A percentile compares a stretch with the other conserved stretches of the same genome.
Conservation (phyloP, 2,888 invertebrate species). For the Ferrisia virgata region DNA sequence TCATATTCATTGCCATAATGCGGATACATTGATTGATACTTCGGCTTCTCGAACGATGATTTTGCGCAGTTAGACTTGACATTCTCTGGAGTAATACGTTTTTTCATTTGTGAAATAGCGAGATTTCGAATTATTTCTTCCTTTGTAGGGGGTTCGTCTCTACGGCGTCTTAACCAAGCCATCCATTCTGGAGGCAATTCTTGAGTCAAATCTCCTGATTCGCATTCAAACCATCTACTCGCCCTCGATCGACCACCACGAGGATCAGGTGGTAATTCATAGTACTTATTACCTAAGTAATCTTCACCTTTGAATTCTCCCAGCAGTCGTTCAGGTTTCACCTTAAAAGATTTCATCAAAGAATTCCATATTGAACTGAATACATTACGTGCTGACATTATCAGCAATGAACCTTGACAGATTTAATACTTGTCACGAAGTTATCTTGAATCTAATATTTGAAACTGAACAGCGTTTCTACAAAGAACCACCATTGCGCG, state of each 20-base stretch:
- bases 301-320: constrained; percentile 68
- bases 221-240: constrained; percentile 49
- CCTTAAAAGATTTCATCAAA: constrained; percentile 63
- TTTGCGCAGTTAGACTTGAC: background rate
- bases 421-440: no score
- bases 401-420: no score
- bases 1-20: background rate
- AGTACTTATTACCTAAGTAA: constrained; percentile 78
- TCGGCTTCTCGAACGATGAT: background rate
- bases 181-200: constrained; percentile 85
- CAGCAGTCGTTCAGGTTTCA: constrained; percentile 54
- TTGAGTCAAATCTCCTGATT: constrained; percentile 60
- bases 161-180: constrained; percentile 73
- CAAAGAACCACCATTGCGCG: no score
- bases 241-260: constrained; percentile 61
- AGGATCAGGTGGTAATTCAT: constrained; percentile 69
- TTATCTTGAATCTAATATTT: no score
- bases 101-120: constrained; percentile 69
- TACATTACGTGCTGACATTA: constrained; percentile 19
- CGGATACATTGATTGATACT: background rate
- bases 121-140: constrained; percentile 71
- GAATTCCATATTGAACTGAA: constrained; percentile 58
- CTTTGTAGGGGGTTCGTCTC: constrained; percentile 65
- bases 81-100: constrained; percentile 63
- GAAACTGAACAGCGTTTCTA: no score